phyloP scores from a whole-genome alignment of 2,888 invertebrate species.

The Drosophila melanosoma region DNA sequence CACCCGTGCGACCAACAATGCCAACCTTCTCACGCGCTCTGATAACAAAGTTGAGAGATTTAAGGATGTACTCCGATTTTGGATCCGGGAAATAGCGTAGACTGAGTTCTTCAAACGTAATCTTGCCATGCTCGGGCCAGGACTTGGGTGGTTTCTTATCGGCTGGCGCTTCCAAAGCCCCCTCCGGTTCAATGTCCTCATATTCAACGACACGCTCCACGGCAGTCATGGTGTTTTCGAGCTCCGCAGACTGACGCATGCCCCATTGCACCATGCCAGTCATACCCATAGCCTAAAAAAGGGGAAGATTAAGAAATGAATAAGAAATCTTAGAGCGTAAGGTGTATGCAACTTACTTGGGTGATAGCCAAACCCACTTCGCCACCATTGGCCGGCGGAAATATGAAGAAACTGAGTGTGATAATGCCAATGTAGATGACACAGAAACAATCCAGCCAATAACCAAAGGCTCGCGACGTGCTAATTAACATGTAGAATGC shows the following conservation, averaged over 20 bases:
- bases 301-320: background rate
- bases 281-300: constrained; percentile 87
- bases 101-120: constrained; percentile 89
- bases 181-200: constrained; percentile 85
- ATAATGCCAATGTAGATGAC: constrained; percentile 94
- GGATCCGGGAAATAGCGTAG: constrained; percentile 89
- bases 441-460: constrained; percentile 96
- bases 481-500: constrained; percentile 96
- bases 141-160: constrained; percentile 88
- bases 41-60: constrained; percentile 88
- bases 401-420: constrained; percentile 92
- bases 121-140: constrained; percentile 90
- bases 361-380: constrained; percentile 92
- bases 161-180: constrained; percentile 88
- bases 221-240: constrained; percentile 95
- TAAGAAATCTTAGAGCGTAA: background rate
- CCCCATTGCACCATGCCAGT: constrained; percentile 92
- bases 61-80: constrained; percentile 90
- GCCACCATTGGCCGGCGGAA: constrained; percentile 89
- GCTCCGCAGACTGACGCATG: constrained; percentile 95
- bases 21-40: constrained; percentile 89
- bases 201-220: constrained; percentile 93
- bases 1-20: constrained; percentile 90
- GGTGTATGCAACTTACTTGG: constrained; percentile 84
- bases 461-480: constrained; percentile 96